Evolutionary conservation across 2,113 vertebrate species (phyloP).

Genomic region (Gasterosteus nipponicus): DNA sequence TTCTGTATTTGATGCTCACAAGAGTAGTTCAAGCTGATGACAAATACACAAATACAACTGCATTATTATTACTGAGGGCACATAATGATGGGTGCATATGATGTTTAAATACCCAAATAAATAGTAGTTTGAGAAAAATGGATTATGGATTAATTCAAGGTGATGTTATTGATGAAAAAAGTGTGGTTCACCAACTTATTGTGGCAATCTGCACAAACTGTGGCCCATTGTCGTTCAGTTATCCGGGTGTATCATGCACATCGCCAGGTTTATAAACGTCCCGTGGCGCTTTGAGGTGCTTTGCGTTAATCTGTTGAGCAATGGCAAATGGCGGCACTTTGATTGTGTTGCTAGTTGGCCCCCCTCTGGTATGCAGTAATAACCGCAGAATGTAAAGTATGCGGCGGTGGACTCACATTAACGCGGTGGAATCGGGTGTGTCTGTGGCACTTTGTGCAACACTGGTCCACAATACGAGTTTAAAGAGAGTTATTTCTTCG

Average conservation of each 20-base stretch:
- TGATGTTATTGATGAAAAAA: constrained; percentile 12
- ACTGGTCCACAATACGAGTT: neutral
- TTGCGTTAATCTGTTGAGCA: constrained; percentile 55
- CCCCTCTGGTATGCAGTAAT: neutral
- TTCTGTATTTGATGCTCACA: neutral
- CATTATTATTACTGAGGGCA: neutral
- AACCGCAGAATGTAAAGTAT: constrained; percentile 7
- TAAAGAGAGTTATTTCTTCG: neutral
- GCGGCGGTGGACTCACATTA: constrained; percentile 1
- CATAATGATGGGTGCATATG: neutral
- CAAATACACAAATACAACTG: neutral
- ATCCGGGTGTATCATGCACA: constrained; percentile 28
- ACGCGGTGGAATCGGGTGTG: neutral
- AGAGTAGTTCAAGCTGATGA: neutral
- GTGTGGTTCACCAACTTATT: neutral
- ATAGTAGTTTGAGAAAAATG: neutral
- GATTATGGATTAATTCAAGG: neutral
- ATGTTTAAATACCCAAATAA: neutral
- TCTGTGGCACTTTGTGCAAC: neutral
- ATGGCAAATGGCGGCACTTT: constrained; percentile 45
- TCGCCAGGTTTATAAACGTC: constrained; percentile 39
- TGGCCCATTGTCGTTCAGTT: constrained; percentile 2
- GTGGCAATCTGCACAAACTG: constrained; percentile 31
- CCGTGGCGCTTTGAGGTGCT: constrained; percentile 35
- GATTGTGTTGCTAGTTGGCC: neutral